Conservation (phyloP, 2,797 vertebrate species). For the Lacerta agilis region DNA sequence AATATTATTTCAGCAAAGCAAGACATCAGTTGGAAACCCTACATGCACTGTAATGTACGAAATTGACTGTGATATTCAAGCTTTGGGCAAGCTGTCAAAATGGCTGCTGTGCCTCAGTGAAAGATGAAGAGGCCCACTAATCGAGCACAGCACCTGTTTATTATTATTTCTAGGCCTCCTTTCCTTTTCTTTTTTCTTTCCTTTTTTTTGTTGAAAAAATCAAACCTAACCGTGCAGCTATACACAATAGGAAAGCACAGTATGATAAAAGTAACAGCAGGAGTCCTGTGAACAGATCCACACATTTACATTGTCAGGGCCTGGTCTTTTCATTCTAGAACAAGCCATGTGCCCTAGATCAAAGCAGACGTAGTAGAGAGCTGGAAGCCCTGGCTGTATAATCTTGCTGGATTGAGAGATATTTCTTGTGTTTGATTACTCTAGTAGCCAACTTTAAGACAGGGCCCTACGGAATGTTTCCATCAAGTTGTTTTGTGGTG, state of each 20-base stretch:
- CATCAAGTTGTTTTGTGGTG: constrained; percentile 22
- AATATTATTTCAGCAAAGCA: background rate
- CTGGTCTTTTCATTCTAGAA: constrained; percentile 9
- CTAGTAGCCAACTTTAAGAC: constrained; percentile 31
- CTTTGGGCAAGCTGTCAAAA: background rate
- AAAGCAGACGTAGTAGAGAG: background rate
- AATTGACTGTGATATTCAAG: background rate
- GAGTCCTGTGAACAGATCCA: background rate
- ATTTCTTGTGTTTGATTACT: constrained; percentile 35
- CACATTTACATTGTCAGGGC: rapidly evolving
- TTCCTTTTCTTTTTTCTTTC: background rate
- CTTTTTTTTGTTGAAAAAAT: background rate
- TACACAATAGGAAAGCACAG: background rate
- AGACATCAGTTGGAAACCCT: background rate
- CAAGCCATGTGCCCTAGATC: background rate
- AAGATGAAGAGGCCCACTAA: background rate
- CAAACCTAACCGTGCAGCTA: background rate
- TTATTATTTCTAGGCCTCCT: background rate
- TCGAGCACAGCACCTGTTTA: background rate
- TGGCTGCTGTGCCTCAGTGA: background rate
- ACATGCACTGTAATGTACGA: background rate
- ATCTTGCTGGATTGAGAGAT: background rate
- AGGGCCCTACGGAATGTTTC: constrained; percentile 37
- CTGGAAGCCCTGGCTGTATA: background rate
- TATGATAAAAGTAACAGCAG: background rate